Base-by-base conservation (phyloP, 2,888 invertebrate species). In the Tipula vernalis region DNA sequence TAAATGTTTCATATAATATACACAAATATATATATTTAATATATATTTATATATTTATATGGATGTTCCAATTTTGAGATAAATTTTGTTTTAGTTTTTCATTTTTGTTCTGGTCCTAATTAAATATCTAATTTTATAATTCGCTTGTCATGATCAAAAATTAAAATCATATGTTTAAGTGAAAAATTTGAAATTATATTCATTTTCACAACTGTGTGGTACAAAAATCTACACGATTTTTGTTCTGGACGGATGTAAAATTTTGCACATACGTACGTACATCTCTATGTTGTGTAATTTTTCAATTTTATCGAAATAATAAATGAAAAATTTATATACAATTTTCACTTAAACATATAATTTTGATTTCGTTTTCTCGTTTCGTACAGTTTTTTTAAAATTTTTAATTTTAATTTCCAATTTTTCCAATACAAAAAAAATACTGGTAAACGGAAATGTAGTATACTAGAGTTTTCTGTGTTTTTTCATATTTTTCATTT, bases 361-460 rank as follows among this genome's bases (percentile, higher is more conserved):
- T 84, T 84, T 84, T 84, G 84, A 39, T 15, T 36, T 84, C 13
- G 39, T 39, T 39, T 10, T 84, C 28, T 28, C 41, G 84, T 84
- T 84, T 39, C n/a, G 83, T 83, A 36, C 13, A 13, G 41, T 42
- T 5, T 42, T 18, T 86, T 86, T 84, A 42, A 28, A 47, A 87
- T 88, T 57, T 88, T 87, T 87, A 87, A 71, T 28, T 87, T 88
- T 89, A 89, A 90, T 90, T 91, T 91, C 91, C 91, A 90, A 90
- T 91, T 83, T 87, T 87, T 86, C 28, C 87, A 86, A 57, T 83
- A 51, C 86, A 88, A 89, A 71, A 71, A 71, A 71, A 89, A 89
- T 89, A 89, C 89, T 88, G 90, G 92, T 92, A 92, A 91, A 92
- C 92, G 92, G 91, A 92, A 92, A 92, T 92, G 92, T 92, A 92